These are phyloP conservation scores for Liodrosophila aerea DNA, from an alignment of 2,888 invertebrate species.

Conservation along the genomic window DNA sequence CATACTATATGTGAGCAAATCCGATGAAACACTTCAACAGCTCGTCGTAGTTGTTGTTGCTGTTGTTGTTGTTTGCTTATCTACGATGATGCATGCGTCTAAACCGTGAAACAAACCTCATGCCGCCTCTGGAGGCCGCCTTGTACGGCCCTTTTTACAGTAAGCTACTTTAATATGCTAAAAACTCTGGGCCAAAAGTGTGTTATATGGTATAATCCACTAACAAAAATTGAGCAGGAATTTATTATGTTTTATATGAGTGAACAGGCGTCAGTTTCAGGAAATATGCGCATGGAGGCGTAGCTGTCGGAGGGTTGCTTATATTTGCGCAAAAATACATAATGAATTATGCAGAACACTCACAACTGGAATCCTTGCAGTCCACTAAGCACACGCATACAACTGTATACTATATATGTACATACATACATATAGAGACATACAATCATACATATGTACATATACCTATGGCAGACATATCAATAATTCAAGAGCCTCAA, in stretches of 20 bases:
- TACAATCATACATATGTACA: constrained; percentile 11
- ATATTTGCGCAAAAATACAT: constrained; percentile 45
- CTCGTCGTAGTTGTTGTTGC: constrained; percentile 2
- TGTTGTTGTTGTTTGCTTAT: constrained; percentile 38
- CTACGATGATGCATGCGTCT: constrained; percentile 57
- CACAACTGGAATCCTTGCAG: constrained; percentile 49
- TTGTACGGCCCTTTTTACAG: constrained; percentile 54
- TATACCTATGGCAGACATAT: constrained; percentile 51
- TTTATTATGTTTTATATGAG: constrained; percentile 71
- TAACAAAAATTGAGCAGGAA: constrained; percentile 75
- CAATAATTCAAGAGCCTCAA: constrained; percentile 66
- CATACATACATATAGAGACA: constrained; percentile 12
- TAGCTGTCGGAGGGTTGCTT: constrained; percentile 12
- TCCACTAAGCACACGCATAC: constrained; percentile 41
- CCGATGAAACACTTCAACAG: constrained; percentile 39
- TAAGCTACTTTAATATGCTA: constrained; percentile 70
- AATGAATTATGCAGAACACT: constrained; percentile 54
- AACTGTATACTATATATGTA: constrained; percentile 6
- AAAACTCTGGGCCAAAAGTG: constrained; percentile 69
- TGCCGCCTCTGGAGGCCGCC: not conserved
- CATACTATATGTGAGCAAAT: constrained; percentile 39
- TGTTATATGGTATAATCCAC: constrained; percentile 76
- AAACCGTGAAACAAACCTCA: constrained; percentile 4
- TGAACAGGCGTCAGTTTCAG: constrained; percentile 49
- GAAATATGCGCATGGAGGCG: constrained; percentile 15